A percentile compares a stretch with the other conserved stretches of the same genome.
These are phyloP conservation scores for Lasioglossum leucozonium DNA, from an alignment of 2,888 invertebrate genomes.

Conservation along the genomic window DNA sequence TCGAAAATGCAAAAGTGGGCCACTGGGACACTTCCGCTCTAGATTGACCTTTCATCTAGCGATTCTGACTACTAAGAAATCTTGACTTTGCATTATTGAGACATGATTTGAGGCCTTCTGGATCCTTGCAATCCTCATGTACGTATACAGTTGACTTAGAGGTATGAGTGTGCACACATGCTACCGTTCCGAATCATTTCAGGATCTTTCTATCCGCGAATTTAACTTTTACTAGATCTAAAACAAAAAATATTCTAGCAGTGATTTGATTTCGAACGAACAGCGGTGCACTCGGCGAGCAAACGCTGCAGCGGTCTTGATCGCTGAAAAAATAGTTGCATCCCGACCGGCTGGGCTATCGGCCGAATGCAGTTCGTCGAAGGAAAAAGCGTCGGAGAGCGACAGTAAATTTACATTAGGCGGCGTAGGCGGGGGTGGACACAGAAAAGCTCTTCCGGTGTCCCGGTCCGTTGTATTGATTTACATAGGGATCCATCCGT, in stretches of 20 bases:
- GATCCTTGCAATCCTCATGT: too few relatives aligned
- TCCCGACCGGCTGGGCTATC: not conserved
- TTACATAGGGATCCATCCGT: conserved; percentile 36
- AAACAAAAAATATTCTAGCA: not conserved
- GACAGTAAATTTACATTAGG: conserved; percentile 79
- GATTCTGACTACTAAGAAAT: too few relatives aligned
- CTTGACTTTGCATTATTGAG: too few relatives aligned
- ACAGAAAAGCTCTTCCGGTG: conserved; percentile 74
- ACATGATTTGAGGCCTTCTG: too few relatives aligned
- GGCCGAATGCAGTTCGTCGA: conserved; percentile 28
- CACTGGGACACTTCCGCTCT: too few relatives aligned
- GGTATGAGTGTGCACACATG: too few relatives aligned
- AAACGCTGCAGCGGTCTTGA: not conserved
- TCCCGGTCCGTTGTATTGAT: conserved; percentile 44
- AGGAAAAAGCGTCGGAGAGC: conserved; percentile 49
- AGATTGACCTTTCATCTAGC: too few relatives aligned
- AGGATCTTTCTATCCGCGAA: too few relatives aligned
- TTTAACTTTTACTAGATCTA: too few relatives aligned
- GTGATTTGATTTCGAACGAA: not conserved
- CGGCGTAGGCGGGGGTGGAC: conserved; percentile 65
- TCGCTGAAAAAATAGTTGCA: not conserved
- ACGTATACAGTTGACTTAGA: too few relatives aligned
- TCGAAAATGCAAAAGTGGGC: too few relatives aligned
- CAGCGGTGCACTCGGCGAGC: not conserved
- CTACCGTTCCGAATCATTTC: too few relatives aligned